These are phyloP conservation scores for Lophochroa leadbeateri DNA, from an alignment of 2,113 vertebrate genomes.

Conservation along the genomic window DNA sequence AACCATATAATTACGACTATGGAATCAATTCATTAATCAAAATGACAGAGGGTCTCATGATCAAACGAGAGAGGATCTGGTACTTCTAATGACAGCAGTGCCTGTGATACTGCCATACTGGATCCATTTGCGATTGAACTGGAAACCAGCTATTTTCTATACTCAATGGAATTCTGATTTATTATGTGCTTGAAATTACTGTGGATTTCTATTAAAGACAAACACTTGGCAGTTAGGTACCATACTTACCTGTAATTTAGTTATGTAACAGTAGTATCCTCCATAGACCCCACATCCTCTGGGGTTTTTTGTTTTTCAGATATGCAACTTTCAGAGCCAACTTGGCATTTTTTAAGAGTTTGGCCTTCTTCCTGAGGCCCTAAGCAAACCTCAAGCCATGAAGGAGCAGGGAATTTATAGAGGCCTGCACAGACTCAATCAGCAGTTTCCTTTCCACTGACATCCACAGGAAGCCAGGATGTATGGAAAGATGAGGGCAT, in stretches of 20 bases:
- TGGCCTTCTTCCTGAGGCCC: constrained; percentile 53
- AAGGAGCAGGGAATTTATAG: constrained; percentile 51
- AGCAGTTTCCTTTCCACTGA: constrained; percentile 65
- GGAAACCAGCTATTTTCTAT: constrained; percentile 58
- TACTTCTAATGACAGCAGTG: constrained; percentile 2
- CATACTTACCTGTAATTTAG: constrained; percentile 67
- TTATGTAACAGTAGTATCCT: constrained; percentile 65
- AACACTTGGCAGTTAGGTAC: constrained; percentile 58
- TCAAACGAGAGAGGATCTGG: constrained; percentile 3
- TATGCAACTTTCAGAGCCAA: constrained; percentile 54
- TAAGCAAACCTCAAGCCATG: constrained; percentile 60
- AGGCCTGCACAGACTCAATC: constrained; percentile 64
- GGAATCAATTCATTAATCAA: constrained; percentile 37
- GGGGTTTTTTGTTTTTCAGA: constrained; percentile 56
- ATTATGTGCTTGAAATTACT: constrained; percentile 61
- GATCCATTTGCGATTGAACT: constrained; percentile 46
- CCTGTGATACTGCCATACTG: constrained; percentile 2
- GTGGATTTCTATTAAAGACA: constrained; percentile 67
- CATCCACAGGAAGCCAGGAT: constrained; percentile 56
- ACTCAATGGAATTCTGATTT: constrained; percentile 57
- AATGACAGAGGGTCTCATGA: not conserved
- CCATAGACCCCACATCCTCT: constrained; percentile 58
- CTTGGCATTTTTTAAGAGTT: constrained; percentile 56
- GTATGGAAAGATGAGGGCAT: constrained; percentile 51
- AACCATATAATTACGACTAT: not conserved